Conservation (phyloP, 2,113 vertebrate species). For the Paracanthobrama guichenoti region DNA sequence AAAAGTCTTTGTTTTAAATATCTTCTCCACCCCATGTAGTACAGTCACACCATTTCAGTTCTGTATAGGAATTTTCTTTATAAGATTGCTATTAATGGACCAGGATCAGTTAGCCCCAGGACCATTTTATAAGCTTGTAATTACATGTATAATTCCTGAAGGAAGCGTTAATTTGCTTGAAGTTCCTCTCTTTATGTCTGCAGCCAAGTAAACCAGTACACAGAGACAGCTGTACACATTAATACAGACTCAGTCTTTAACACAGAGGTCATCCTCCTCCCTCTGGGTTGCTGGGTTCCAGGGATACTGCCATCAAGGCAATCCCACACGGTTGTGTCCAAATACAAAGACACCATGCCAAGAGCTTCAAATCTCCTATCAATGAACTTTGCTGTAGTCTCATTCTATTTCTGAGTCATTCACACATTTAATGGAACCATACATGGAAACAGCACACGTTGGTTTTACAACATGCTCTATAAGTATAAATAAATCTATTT, state of each 20-base stretch:
- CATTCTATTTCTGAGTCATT: neutral
- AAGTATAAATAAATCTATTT: neutral
- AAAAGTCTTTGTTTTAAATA: neutral
- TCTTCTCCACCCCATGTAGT: neutral
- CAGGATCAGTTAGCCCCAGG: neutral
- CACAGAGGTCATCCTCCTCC: neutral
- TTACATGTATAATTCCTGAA: slow-evolving; percentile 2
- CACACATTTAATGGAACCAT: neutral
- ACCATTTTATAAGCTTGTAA: neutral
- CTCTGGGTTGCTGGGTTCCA: slow-evolving; percentile 34
- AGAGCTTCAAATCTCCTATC: neutral
- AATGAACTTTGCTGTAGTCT: neutral
- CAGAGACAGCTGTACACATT: slow-evolving; percentile 29
- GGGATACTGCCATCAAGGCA: slow-evolving; percentile 34
- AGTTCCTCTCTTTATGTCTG: neutral
- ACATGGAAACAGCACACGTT: neutral
- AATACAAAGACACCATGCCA: slow-evolving; percentile 1
- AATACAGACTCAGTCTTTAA: slow-evolving; percentile 17
- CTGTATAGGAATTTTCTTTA: neutral
- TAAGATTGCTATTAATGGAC: neutral
- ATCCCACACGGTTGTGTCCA: slow-evolving; percentile 16
- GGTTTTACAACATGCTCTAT: neutral
- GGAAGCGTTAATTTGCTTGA: slow-evolving; percentile 29
- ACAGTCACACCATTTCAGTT: neutral
- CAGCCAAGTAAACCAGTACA: slow-evolving; percentile 29